A percentile compares a stretch with the other conserved stretches of the same genome.
Conservation (phyloP, 2,888 invertebrate species). For the Magallana nippona region DNA sequence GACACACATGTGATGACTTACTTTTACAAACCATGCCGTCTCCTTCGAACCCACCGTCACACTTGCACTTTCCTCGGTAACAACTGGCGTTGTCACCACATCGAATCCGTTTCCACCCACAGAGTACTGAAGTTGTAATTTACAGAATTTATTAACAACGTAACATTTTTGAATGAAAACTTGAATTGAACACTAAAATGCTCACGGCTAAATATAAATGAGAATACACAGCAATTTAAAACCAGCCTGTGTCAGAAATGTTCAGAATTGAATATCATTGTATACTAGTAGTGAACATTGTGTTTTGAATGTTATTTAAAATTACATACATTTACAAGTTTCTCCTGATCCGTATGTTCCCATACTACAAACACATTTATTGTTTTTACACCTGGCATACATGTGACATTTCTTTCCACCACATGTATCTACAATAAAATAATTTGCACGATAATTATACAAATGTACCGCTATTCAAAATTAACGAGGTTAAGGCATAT, state of each 20-base stretch:
- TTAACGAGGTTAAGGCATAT: neutral
- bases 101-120: neutral
- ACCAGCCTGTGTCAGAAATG: neutral
- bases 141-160: no score
- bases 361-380: constrained; percentile 8
- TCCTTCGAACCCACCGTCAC: constrained; percentile 26
- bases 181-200: no score
- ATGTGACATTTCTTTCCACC: constrained; percentile 35
- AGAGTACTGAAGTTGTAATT: neutral
- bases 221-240: no score
- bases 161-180: no score
- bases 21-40: constrained; percentile 33
- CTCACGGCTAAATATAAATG: no score
- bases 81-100: constrained; percentile 29
- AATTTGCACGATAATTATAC: no score
- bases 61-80: constrained; percentile 7
- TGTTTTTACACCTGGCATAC: constrained; percentile 6
- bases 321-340: constrained; percentile 17
- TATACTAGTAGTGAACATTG: no score
- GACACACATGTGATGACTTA: neutral
- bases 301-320: no score
- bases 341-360: constrained; percentile 21
- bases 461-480: no score
- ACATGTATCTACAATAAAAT: constrained; percentile 30
- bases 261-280: neutral